Conservation (phyloP, 2,888 invertebrate genomes). For the Cyclophora albipunctata region DNA sequence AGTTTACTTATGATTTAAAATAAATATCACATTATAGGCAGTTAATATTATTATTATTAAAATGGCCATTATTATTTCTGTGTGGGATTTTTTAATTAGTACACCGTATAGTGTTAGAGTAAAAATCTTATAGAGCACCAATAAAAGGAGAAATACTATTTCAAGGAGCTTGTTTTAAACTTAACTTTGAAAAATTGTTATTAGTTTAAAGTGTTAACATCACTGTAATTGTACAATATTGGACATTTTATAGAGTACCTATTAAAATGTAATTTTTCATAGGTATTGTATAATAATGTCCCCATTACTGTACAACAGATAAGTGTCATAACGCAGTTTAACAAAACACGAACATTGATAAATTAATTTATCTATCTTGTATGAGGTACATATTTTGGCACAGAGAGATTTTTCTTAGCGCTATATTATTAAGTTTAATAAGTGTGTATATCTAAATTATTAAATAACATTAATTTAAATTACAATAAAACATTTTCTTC, state of each 20-base stretch:
- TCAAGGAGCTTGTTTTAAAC: too few relatives aligned
- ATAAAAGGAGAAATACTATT: constrained; percentile 1
- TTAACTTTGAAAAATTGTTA: too few relatives aligned
- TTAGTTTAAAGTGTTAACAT: neutral
- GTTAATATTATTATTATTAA: constrained; percentile 27
- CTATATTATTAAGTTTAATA: constrained; percentile 59
- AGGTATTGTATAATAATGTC: too few relatives aligned
- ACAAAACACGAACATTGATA: constrained; percentile 52
- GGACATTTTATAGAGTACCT: too few relatives aligned
- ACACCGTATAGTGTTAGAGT: constrained; percentile 7
- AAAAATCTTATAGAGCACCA: constrained; percentile 9
- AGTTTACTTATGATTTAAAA: constrained; percentile 16
- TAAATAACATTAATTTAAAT: constrained; percentile 54
- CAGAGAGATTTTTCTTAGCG: constrained; percentile 79
- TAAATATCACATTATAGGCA: constrained; percentile 35
- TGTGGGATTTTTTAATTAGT: constrained; percentile 6
- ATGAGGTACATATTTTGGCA: constrained; percentile 90
- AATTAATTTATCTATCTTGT: constrained; percentile 71
- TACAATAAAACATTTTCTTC: constrained; percentile 69
- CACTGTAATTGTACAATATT: constrained; percentile 6
- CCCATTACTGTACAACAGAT: neutral
- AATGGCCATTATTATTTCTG: constrained; percentile 12
- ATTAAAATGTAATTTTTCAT: too few relatives aligned
- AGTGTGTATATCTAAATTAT: constrained; percentile 58
- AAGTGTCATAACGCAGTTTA: constrained; percentile 1